Evolutionary conservation across 2,113 vertebrate species (phyloP), one percentile per base, ranked within the genome.

Genomic region (Callopanchax toddi): DNA sequence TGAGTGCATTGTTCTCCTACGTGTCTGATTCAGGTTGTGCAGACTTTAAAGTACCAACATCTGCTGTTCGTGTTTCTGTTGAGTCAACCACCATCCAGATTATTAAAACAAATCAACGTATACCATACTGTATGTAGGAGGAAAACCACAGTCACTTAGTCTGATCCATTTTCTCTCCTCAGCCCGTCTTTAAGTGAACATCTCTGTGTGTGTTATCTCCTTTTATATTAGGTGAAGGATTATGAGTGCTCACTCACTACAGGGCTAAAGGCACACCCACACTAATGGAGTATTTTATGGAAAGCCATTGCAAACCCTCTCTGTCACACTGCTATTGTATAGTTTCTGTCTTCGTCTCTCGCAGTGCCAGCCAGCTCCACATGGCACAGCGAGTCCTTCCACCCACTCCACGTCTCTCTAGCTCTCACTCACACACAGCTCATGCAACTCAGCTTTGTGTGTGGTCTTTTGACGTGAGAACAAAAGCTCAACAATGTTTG

Each of bases 381-480:
- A 86, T 74, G 83, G 79, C 76, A 85, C 86, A 79, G 79, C 65
- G 29, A 76, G 82, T 76, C 64, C 78, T 87, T 80, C 81, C 84
- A 67, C 85, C 84, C 86, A 83, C 89, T 84, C 70, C 62, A 25
- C 21, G 29, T 32, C 68, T 81, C 78, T 82, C 74, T 55, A 64
- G 1, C 67, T 60, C 69, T 74, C 58, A 42, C 82, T 76, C 81
- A 39, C 44, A 64, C 67, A 67, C 63, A 59, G 51, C 75, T 81
- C 60, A 61, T 73, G 80, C 79, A 76, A 83, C 77, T 49, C 43
- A 70, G 71, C 75, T 60, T 84, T 87, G 76, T 89, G 86, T 83
- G 83, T 84, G 76, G 81, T 78, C 77, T 60, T 83, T 89, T 83
- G 76, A 84, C 67, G 15, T 7, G 23, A 76, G 71, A 84, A 81